A percentile compares a stretch with the other conserved stretches of the same genome.
Evolutionary conservation across 1,140 invertebrate species (phyloP).

Genomic region (Nephotettix cincticeps): DNA sequence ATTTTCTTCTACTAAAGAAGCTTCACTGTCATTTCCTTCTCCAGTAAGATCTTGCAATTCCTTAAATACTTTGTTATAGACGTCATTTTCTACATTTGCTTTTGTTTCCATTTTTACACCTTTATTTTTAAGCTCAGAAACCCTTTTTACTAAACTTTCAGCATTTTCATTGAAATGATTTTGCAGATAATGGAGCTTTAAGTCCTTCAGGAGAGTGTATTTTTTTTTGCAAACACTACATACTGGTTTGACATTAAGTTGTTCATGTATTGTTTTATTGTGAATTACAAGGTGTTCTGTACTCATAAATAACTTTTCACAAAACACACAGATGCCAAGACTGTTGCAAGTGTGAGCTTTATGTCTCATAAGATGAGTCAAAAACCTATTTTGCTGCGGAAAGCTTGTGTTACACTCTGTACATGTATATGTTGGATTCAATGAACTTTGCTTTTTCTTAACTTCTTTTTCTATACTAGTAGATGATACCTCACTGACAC

Average conservation of each 20-base stretch:
- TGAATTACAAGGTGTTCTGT: background rate
- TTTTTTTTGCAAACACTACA: background rate
- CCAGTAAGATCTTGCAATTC: background rate
- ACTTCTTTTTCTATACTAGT: background rate
- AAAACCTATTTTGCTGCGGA: background rate
- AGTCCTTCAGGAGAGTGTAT: background rate
- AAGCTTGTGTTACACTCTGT: background rate
- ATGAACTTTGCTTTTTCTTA: background rate
- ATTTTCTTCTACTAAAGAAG: too few species aligned
- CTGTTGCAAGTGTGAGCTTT: background rate
- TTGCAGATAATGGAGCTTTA: background rate
- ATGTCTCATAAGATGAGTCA: background rate
- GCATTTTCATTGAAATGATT: background rate
- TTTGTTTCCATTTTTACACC: background rate
- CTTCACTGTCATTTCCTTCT: slow-evolving; percentile 16
- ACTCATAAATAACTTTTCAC: background rate
- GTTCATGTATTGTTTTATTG: background rate
- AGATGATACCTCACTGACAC: slow-evolving; percentile 1
- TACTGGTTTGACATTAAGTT: background rate
- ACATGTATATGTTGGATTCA: background rate
- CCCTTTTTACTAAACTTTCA: background rate
- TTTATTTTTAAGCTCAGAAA: background rate
- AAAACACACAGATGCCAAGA: background rate
- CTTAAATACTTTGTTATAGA: slow-evolving; percentile 10
- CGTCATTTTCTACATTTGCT: background rate